Conservation (phyloP, 2,888 invertebrate genomes). For the Dryococelus australis region DNA sequence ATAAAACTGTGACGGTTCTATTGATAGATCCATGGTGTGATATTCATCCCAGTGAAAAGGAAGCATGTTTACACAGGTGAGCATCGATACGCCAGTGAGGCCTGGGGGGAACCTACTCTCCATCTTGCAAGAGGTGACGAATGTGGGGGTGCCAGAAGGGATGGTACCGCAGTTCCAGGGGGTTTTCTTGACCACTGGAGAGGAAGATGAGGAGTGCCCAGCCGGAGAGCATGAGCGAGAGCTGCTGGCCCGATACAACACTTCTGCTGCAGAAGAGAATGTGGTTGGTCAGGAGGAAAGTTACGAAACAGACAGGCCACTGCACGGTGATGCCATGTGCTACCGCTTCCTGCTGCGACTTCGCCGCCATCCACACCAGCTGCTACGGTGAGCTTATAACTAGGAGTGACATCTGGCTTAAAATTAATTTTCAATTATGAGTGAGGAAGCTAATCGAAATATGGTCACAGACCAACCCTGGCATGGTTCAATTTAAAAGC, state of each 20-base stretch:
- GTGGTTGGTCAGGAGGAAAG: background rate
- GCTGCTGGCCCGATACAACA: background rate
- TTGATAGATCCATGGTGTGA: no score
- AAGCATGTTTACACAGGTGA: conserved; percentile 13
- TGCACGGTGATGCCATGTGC: conserved; percentile 24
- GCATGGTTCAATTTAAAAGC: no score
- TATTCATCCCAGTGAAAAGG: no score
- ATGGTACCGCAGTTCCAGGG: background rate
- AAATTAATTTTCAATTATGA: no score
- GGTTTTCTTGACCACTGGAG: background rate
- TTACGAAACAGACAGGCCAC: background rate
- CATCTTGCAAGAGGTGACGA: background rate
- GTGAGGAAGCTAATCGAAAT: no score
- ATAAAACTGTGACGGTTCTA: no score
- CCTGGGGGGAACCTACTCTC: background rate
- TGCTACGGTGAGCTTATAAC: background rate
- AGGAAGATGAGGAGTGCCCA: background rate
- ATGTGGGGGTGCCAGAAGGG: background rate
- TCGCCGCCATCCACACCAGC: background rate
- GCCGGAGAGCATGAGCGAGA: background rate
- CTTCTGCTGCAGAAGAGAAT: background rate
- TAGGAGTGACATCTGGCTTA: no score
- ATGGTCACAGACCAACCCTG: no score
- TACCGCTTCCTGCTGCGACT: background rate
- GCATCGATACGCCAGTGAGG: background rate